A percentile compares a stretch with the other conserved stretches of the same genome.
phyloP scores from a whole-genome alignment of 1,140 invertebrate genomes.

The Chionoecetes opilio region DNA sequence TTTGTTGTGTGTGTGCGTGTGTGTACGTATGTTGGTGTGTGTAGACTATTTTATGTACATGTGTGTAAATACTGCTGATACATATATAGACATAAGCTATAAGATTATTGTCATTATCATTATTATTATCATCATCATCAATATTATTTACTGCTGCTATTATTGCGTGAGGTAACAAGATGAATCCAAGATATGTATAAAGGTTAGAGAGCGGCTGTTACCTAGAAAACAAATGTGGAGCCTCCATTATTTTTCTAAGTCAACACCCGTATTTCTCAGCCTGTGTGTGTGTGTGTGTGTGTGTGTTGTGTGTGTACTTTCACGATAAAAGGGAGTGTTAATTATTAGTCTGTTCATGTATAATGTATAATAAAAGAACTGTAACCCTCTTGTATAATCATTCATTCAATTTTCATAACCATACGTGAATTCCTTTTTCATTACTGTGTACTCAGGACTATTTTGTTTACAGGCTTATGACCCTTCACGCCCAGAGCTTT shows the following conservation, averaged over 20 bases:
- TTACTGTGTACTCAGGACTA: not conserved
- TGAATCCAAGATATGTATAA: not conserved
- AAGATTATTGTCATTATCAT: not conserved
- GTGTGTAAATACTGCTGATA: constrained; percentile 44
- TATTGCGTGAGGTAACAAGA: constrained; percentile 18
- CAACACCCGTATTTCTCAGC: not conserved
- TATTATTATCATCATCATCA: constrained; percentile 1
- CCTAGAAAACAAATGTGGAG: not conserved
- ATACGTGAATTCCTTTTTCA: no score
- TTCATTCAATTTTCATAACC: not conserved
- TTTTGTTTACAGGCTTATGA: no score
- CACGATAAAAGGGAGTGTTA: not conserved
- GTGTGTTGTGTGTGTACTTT: constrained; percentile 32
- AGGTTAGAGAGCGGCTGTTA: not conserved
- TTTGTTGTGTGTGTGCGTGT: constrained; percentile 25
- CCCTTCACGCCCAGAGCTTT: no score
- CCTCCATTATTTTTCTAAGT: not conserved
- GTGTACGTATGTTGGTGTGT: constrained; percentile 10
- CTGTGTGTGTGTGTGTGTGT: not conserved
- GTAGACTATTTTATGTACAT: constrained; percentile 22
- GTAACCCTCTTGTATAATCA: not conserved
- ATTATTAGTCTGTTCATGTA: constrained; percentile 56
- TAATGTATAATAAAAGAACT: not conserved
- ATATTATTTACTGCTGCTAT: constrained; percentile 52
- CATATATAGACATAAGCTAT: not conserved